Base-by-base conservation (phyloP, 1,140 invertebrate species). In the Drosophila ercepeae region DNA sequence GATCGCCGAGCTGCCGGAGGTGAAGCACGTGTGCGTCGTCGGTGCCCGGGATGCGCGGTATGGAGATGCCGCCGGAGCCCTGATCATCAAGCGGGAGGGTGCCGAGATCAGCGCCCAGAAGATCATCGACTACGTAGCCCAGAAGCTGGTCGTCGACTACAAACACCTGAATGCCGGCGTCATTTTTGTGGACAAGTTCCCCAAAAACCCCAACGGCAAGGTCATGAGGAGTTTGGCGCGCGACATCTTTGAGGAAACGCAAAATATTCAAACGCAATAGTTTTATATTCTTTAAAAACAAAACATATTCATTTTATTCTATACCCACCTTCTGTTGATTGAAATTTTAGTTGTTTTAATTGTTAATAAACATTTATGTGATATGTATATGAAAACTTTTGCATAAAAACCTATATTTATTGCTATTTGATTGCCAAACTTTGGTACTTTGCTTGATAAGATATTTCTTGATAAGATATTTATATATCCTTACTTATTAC, bases 161-260 rank as follows among this genome's bases (percentile, higher is more conserved):
- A 91, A 92, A 67, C 72, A 84, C 36, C 52, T 93, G 4, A 53
- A 89, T 53, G 92, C 90, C 11, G 92, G 92, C 4, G 91, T 92
- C 13, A 77, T 88, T 48, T 92, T 92, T 16, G 75, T 92, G 1
- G 86, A 93, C 2, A 25, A 69, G n/a, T 91, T 94, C 64, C 92
- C 93, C 9, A 91, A 91, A 59, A 93, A 93, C 14, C 59, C 91
- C 3, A 92, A 92, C 8, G 94, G 94, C 11, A 94, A 94, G 76
- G 72, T 86, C 1, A 29, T 86, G 21, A 39, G 79, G 25, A 79
- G 55, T 9, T n/a, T 49, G 58, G 78, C 78, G 0, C 55, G 68
- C 3, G 14, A 82, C 9, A 9, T 68, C 1, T 84, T 83, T 11
- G 75, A 83, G 27, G 32, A 68, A 1, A 61, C 68, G 23, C 46